Percentiles rank a stretch among this genome's conserved stretches.
These are phyloP conservation scores for Menidia beryllina DNA, from an alignment of 2,113 vertebrate genomes.

Conservation along the genomic window DNA sequence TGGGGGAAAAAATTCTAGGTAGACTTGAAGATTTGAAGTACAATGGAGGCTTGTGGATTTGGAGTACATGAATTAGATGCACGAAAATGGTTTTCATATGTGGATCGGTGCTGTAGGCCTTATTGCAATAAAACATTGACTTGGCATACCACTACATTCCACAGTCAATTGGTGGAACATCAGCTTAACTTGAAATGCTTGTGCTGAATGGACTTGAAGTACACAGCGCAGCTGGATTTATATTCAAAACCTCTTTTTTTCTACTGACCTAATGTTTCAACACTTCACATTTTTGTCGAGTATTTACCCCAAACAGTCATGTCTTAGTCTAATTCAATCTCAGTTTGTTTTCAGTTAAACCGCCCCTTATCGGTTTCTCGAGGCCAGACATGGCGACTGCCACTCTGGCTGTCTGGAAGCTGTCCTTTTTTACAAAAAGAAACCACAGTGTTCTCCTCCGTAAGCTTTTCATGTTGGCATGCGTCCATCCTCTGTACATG, in stretches of 20 bases:
- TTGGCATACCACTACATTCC: conserved; percentile 63
- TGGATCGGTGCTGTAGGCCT: conserved; percentile 53
- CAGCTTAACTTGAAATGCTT: conserved; percentile 47
- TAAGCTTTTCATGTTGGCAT: conserved; percentile 68
- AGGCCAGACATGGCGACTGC: conserved; percentile 43
- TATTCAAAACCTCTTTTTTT: conserved; percentile 33
- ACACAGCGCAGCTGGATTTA: conserved; percentile 49
- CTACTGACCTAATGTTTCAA: conserved; percentile 34
- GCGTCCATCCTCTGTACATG: conserved; percentile 73
- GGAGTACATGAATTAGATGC: conserved; percentile 58
- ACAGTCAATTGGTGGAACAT: conserved; percentile 64
- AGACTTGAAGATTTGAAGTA: conserved; percentile 39
- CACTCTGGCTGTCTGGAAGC: conserved; percentile 55
- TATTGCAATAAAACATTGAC: conserved; percentile 38
- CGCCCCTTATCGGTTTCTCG: conserved; percentile 18
- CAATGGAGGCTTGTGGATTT: conserved; percentile 62
- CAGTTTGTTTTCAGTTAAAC: conserved; percentile 29
- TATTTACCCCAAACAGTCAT: conserved; percentile 26
- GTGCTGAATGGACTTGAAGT: conserved; percentile 42
- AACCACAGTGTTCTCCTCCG: conserved; percentile 55
- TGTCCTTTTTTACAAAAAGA: conserved; percentile 54
- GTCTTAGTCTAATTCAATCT: conserved; percentile 43
- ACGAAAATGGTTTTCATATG: conserved; percentile 70
- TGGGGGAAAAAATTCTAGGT: conserved; percentile 20
- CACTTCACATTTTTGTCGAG: conserved; percentile 8